Evolutionary conservation across 2,113 vertebrate genomes (phyloP), one percentile per base, ranked within the genome.

Genomic region (Sceloporus tristichus): DNA sequence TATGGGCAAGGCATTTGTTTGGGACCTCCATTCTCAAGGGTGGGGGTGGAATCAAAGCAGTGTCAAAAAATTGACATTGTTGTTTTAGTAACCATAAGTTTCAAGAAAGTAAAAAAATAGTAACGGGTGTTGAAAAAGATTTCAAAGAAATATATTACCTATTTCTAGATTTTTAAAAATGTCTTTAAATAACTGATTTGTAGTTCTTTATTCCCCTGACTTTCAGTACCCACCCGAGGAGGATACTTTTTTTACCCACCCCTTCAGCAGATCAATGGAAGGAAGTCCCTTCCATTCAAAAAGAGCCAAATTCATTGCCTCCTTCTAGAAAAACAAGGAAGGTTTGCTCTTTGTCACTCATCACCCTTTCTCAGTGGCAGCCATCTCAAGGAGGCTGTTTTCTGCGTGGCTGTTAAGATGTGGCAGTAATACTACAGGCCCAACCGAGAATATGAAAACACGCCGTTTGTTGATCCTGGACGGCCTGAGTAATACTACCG

Each of bases 401-500:
- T 85, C 88, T 79, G 78, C 85, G 40, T 89, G 88, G 87, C 93
- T 94, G 95, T 96, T 95, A 95, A 96, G 93, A 93, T 95, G 94
- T 90, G 91, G 90, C 91, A 91, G 86, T 92, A 93, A 94, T 93
- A 86, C 92, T 83, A 87, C 88, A 91, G 91, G 92, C 91, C 93
- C 91, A 94, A 87, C 87, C 91, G 92, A 94, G 93, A 88, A 88
- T 91, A 83, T n/a, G 92, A 87, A 93, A 92, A 94, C 87, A 91
- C 90, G 91, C 34, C 89, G 87, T 93, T 93, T 95, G 95, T 96
- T 95, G 95, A 95, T 95, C 90, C 94, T 95, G 95, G 94, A 93
- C 89, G 86, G 92, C 89, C 74, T 48, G 48, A 94, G 82, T 90
- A 87, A 84, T 88, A 93, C 93, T 94, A 93, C 95, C 95, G 93